A percentile compares a stretch with the other conserved stretches of the same genome.
Evolutionary conservation across 2,113 vertebrate species (phyloP).

Genomic region (Sula dactylatra): DNA sequence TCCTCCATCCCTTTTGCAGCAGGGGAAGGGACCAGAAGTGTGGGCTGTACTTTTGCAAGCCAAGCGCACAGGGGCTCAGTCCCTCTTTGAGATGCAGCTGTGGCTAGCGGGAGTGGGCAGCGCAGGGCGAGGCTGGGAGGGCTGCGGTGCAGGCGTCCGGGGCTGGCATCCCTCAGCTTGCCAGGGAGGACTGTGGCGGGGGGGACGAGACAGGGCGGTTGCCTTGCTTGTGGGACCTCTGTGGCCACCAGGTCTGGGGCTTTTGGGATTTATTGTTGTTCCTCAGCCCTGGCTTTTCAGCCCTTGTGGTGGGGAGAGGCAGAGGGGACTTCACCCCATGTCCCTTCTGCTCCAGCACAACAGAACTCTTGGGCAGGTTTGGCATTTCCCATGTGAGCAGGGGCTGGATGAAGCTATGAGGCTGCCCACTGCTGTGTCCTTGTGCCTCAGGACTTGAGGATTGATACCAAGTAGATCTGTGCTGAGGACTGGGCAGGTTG

Average conservation of each 20-base stretch:
- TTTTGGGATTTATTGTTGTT: background rate
- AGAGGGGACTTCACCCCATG: background rate
- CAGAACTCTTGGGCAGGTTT: background rate
- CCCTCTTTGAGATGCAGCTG: background rate
- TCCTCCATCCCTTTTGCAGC: background rate
- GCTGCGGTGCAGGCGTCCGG: accelerated
- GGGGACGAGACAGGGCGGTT: background rate
- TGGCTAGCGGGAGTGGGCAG: background rate
- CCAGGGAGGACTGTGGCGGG: accelerated
- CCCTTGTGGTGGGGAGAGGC: background rate
- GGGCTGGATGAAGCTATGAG: background rate
- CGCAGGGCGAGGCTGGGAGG: background rate
- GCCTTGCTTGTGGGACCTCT: background rate
- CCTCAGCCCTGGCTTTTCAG: background rate
- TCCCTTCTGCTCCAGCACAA: background rate
- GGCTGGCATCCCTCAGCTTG: background rate
- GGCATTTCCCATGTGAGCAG: background rate
- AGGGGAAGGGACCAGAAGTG: background rate
- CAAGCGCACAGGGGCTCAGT: accelerated
- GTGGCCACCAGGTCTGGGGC: background rate
- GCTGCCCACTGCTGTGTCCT: background rate
- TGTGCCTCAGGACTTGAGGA: background rate
- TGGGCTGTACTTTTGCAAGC: background rate
- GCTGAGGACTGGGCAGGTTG: background rate
- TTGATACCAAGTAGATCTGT: background rate